Percentiles rank a stretch among this genome's conserved stretches.
These are phyloP conservation scores for Urocolius indicus DNA, from an alignment of 2,113 vertebrate genomes.

Conservation along the genomic window DNA sequence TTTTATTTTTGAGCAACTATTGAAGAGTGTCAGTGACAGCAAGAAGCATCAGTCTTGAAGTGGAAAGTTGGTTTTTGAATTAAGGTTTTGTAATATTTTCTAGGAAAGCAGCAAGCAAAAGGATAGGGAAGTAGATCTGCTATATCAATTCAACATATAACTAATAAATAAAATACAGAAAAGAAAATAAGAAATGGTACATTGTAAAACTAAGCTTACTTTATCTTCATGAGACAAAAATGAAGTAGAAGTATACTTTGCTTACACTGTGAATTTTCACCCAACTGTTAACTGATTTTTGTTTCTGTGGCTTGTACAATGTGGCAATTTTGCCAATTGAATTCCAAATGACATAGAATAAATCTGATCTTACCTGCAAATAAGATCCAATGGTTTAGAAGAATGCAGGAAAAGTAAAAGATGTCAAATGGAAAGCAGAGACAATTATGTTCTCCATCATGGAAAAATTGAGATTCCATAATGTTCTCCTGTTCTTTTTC, in stretches of 20 bases:
- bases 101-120: neutral
- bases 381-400: neutral
- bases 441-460: neutral
- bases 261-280: neutral
- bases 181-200: neutral
- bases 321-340: neutral
- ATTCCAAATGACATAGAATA: neutral
- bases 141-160: neutral
- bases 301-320: neutral
- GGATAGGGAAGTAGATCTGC: neutral
- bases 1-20: neutral
- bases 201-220: neutral
- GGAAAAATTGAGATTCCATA: neutral
- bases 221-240: neutral
- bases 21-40: neutral
- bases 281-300: neutral
- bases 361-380: neutral
- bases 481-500: neutral
- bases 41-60: neutral
- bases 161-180: neutral
- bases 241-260: neutral
- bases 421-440: neutral
- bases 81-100: neutral
- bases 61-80: neutral
- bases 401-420: neutral